Evolutionary conservation across 2,888 invertebrate species (phyloP).

Genomic region (Nasonovia ribisnigri): DNA sequence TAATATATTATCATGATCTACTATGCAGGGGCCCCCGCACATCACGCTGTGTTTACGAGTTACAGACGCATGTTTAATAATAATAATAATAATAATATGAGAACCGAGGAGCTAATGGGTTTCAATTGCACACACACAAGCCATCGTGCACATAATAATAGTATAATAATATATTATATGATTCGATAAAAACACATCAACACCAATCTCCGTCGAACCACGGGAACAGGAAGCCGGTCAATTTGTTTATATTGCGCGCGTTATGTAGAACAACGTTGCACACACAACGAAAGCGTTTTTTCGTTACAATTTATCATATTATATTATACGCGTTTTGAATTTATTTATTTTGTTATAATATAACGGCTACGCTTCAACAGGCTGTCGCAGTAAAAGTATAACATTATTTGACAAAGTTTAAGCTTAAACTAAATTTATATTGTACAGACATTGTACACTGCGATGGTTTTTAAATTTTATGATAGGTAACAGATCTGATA

Average conservation of each 20-base stretch:
- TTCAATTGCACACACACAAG: slow-evolving; percentile 36
- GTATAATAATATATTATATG: neutral
- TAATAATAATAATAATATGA: slow-evolving; percentile 14
- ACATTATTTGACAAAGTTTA: too few species aligned
- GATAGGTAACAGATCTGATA: too few species aligned
- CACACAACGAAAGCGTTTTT: neutral
- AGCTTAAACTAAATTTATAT: too few species aligned
- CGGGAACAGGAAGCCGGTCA: slow-evolving; percentile 60
- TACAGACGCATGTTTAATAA: slow-evolving; percentile 4
- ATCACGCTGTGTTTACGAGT: slow-evolving; percentile 36
- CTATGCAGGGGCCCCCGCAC: neutral
- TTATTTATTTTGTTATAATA: too few species aligned
- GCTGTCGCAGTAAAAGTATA: too few species aligned
- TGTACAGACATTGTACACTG: too few species aligned
- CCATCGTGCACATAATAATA: neutral
- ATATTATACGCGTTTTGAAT: neutral
- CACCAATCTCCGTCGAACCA: slow-evolving; percentile 35
- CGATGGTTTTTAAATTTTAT: too few species aligned
- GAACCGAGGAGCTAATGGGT: slow-evolving; percentile 45
- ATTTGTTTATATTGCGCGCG: slow-evolving; percentile 21
- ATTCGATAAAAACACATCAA: slow-evolving; percentile 53
- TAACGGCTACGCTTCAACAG: too few species aligned
- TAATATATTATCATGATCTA: slow-evolving; percentile 9
- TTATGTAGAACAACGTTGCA: neutral
- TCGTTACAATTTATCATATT: neutral